Base-by-base conservation (phyloP, 2,888 invertebrate species). In the Sphecodes monilicornis region DNA sequence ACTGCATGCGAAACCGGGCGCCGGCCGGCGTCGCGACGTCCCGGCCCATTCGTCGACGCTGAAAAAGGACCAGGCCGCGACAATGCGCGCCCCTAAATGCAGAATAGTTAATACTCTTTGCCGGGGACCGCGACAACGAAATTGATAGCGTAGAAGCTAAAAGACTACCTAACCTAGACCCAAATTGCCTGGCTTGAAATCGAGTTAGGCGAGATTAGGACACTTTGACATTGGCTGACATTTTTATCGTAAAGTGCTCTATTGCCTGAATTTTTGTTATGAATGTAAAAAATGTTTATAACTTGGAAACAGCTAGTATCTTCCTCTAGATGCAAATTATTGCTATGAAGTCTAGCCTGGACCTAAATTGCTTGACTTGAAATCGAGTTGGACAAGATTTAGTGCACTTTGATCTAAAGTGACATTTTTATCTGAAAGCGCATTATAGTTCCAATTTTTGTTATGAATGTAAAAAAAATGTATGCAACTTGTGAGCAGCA, bases 1-100 rank as follows among this genome's bases (percentile, higher is more conserved):
- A 79, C 80, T 78, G 76, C 76, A 75, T 78, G 76, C 75, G 82
- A 75, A 36, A 18, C 68, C 75, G 72, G 85, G 78, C 85, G 74
- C 13, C 26, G 57, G 57, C 57, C 54, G 84, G 71, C 83, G 84
- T 54, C 77, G 74, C 82, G 78, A 82, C 84, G 78, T 74, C 22
- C 50, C n/a, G 50, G 50, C 82, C 82, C 84, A 82, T 86, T 81
- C 71, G 77, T 81, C 50, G 50, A 50, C 50, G 50, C 29, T 50
- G 46, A 74, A 74, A 71, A 78, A 75, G 82, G 54, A 75, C 77
- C n/a, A 8, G 32, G 36, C 18, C 50, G 57, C 70, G 77, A 84
- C 84, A 82, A 81, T 75, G 84, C 82, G 69, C 54, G 29, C 54
- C n/a, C 41, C 54, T 78, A 70, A 84, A 70, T 73, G 29, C 39